Evolutionary conservation across 2,113 vertebrate species (phyloP).

Genomic region (Istiophorus platypterus): DNA sequence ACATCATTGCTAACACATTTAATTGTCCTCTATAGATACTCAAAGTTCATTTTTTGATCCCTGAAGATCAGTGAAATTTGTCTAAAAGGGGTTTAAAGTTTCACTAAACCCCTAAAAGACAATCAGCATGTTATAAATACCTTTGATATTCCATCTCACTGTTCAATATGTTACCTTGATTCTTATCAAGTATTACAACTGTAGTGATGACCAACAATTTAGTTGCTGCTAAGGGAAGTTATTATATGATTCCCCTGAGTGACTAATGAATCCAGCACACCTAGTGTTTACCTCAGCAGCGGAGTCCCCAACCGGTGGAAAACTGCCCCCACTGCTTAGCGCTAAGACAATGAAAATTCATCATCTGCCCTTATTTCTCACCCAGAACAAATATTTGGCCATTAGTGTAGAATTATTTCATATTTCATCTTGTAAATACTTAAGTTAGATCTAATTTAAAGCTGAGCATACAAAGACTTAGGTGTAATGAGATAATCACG

Average conservation of each 20-base stretch:
- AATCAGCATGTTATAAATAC: constrained; percentile 13
- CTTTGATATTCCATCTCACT: constrained; percentile 14
- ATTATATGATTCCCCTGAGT: constrained; percentile 31
- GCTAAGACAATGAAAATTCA: constrained; percentile 60
- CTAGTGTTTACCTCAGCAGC: constrained; percentile 37
- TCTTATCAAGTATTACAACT: constrained; percentile 26
- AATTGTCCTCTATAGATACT: not conserved
- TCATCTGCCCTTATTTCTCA: constrained; percentile 51
- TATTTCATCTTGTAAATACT: constrained; percentile 60
- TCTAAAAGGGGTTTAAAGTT: not conserved
- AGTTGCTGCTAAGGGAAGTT: constrained; percentile 43
- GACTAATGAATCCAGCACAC: constrained; percentile 50
- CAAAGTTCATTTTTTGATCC: not conserved
- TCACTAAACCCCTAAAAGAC: constrained; percentile 4
- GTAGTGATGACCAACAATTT: constrained; percentile 32
- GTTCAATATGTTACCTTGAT: not conserved
- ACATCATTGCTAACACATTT: not conserved
- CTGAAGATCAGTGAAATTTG: constrained; percentile 1
- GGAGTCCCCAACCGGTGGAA: constrained; percentile 53
- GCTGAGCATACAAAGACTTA: constrained; percentile 16
- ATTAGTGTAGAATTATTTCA: constrained; percentile 58
- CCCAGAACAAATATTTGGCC: constrained; percentile 64
- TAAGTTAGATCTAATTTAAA: constrained; percentile 21
- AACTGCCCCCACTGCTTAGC: constrained; percentile 55
- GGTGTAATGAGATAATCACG: constrained; percentile 21